Evolutionary conservation across 2,797 vertebrate genomes (phyloP), one percentile per base, ranked within the genome.

Genomic region (Eulemur mongoz): DNA sequence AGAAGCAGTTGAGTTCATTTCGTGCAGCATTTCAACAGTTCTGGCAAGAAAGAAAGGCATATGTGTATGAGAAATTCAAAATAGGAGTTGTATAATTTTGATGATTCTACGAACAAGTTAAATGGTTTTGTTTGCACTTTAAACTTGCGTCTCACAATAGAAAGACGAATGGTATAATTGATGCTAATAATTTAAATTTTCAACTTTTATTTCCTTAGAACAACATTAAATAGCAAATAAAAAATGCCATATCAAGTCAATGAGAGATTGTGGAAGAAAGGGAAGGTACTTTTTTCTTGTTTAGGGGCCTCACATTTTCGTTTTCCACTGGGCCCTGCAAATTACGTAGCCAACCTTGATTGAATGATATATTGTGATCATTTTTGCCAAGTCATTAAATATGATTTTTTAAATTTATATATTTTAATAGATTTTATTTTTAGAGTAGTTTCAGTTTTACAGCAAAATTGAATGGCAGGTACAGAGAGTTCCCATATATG

Each of bases 351-450:
- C 35, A 88, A 17, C 40, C 25, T 88, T 92, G 38, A 57, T 35
- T 32, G 54, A 83, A 59, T 81, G 25, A 72, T 93, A 63, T 5
- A 48, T 40, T 76, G 54, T 35, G 30, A 83, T 54, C 32, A 63
- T 81, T 96, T 94, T 15, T 87, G 67, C 80, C 30, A 96, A 92
- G 40, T 85, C 69, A 92, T 79, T 96, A 72, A 92, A 59, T 92
- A 27, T 72, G 61, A 73, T 76, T 82, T 35, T 67, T 50, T 57
- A 52, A 65, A 61, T 63, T 61, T 61, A 15, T 40, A 23, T 57
- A 27, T 67, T 59, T 81, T 63, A 50, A 23, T 70, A 63, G 59
- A 20, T 30, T 67, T 81, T 38, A 54, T 30, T 35, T 87, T 45
- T 25, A 35, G 38, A 63, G 9, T 11, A 20, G 38, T 48, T 69